phyloP scores from a whole-genome alignment of 2,797 vertebrate genomes.

The Bradypodion ventrale region DNA sequence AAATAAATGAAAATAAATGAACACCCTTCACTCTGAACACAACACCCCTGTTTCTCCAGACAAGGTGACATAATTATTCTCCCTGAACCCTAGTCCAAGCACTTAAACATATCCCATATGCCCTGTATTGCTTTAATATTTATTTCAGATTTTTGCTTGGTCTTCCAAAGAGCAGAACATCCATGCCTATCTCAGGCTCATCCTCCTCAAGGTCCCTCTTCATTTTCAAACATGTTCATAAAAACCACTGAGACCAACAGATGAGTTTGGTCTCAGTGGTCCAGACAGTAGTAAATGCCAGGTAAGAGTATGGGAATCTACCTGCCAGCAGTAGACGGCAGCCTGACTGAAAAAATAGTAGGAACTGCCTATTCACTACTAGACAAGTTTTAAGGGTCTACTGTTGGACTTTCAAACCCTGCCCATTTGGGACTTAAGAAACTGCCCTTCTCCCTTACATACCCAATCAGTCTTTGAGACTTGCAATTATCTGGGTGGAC shows the following conservation, averaged over 20 bases:
- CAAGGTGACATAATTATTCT: background rate
- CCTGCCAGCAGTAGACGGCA: background rate
- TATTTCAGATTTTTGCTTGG: too few relatives aligned
- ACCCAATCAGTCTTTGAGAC: too few relatives aligned
- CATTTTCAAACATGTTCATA: background rate
- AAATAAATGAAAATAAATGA: too few relatives aligned
- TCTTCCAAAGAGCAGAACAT: background rate
- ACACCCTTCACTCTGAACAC: background rate
- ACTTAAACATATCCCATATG: too few relatives aligned
- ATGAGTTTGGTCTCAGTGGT: background rate
- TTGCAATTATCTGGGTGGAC: background rate
- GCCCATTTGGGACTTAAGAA: background rate
- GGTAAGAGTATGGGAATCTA: background rate
- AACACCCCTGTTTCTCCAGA: background rate
- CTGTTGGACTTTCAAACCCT: background rate
- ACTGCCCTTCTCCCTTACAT: too few relatives aligned
- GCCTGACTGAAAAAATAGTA: background rate
- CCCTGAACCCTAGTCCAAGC: background rate
- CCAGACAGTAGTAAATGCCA: background rate
- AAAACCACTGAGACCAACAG: background rate
- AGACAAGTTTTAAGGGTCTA: background rate
- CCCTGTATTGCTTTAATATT: background rate
- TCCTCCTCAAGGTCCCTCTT: background rate
- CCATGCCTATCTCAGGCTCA: background rate
- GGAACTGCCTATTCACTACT: background rate